These are phyloP conservation scores for Hiodon alosoides DNA, from an alignment of 2,113 vertebrate species.

Conservation along the genomic window DNA sequence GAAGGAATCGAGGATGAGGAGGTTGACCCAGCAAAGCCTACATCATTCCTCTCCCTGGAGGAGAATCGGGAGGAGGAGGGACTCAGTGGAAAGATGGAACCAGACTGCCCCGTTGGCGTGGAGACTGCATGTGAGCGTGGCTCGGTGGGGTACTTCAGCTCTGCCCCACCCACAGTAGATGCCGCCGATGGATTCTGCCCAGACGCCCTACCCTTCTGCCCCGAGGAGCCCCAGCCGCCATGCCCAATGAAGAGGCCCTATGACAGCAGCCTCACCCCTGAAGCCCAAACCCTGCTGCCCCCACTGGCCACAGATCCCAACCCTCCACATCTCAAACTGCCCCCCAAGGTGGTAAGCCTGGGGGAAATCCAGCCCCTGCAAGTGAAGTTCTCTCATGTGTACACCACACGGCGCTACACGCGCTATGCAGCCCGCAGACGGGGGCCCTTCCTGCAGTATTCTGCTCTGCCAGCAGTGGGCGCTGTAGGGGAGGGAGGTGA, in stretches of 20 bases:
- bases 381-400: slow-evolving; percentile 52
- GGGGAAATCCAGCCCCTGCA: slow-evolving; percentile 41
- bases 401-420: slow-evolving; percentile 46
- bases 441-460: slow-evolving; percentile 33
- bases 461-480: slow-evolving; percentile 38
- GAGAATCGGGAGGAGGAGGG: slow-evolving; percentile 35
- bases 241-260: slow-evolving; percentile 20
- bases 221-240: slow-evolving; percentile 28
- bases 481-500: slow-evolving; percentile 23
- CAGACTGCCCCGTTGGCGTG: slow-evolving; percentile 26
- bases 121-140: slow-evolving; percentile 23
- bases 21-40: background rate
- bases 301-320: slow-evolving; percentile 12
- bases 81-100: slow-evolving; percentile 15
- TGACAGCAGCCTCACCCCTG: slow-evolving; percentile 11
- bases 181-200: slow-evolving; percentile 18
- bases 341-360: slow-evolving; percentile 30
- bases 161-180: slow-evolving; percentile 24
- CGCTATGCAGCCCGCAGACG: slow-evolving; percentile 49
- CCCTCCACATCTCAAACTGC: slow-evolving; percentile 18
- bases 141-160: slow-evolving; percentile 22
- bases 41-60: background rate
- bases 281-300: slow-evolving; percentile 19
- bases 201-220: slow-evolving; percentile 28
- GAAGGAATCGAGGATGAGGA: slow-evolving; percentile 14